Evolutionary conservation across 2,888 invertebrate species (phyloP).

Genomic region (Platycheirus rosarum): DNA sequence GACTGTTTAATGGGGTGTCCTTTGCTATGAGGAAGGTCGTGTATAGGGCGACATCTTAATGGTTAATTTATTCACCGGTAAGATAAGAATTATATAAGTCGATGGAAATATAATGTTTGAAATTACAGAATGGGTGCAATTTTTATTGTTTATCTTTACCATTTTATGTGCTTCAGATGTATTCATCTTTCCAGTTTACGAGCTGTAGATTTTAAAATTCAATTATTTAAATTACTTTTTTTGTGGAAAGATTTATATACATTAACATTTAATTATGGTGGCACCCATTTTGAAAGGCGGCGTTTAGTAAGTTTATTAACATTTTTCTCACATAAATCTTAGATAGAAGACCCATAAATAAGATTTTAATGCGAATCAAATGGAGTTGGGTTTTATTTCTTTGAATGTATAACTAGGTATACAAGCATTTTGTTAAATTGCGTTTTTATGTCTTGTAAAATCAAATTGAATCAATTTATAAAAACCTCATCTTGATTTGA

Average conservation of each 20-base stretch:
- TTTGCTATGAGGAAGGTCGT: slow-evolving; percentile 29
- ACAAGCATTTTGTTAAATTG: no score
- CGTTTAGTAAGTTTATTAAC: slow-evolving; percentile 28
- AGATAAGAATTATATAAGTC: slow-evolving; percentile 39
- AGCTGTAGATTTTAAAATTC: no score
- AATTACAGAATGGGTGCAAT: no score
- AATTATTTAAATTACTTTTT: slow-evolving; percentile 13
- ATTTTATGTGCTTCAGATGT: no score
- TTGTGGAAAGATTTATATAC: no score
- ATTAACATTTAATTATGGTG: slow-evolving; percentile 8
- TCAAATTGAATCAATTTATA: no score
- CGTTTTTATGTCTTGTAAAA: no score
- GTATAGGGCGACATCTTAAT: slow-evolving; percentile 27
- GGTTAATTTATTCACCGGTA: slow-evolving; percentile 67
- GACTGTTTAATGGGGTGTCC: slow-evolving; percentile 38
- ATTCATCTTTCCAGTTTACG: no score
- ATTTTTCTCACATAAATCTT: slow-evolving; percentile 15
- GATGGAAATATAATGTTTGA: slow-evolving; percentile 8
- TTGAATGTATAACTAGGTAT: no score
- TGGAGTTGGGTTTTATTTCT: not conserved
- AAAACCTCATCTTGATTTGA: no score
- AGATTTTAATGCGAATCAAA: slow-evolving; percentile 28
- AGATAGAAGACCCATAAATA: not conserved
- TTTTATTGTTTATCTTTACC: slow-evolving; percentile 7
- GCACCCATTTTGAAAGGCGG: not conserved